Evolutionary conservation across 2,888 invertebrate genomes (phyloP).

Genomic region (Himalopsyche kuldschensis): DNA sequence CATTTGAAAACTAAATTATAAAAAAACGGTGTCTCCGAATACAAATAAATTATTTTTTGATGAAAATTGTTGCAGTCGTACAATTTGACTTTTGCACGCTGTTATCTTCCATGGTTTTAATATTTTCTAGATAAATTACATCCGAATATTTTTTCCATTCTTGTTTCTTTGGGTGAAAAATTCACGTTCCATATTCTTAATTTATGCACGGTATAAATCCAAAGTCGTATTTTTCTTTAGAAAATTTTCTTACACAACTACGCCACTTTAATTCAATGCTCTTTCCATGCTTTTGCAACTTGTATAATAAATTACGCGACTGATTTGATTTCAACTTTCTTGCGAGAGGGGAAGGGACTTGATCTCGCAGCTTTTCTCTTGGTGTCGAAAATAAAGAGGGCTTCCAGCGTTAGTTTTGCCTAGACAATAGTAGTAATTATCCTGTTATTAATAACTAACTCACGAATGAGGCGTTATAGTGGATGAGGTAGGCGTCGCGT

Average conservation of each 20-base stretch:
- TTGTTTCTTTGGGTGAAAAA: not conserved
- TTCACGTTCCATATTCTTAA: not conserved
- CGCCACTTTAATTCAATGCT: not conserved
- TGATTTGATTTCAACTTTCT: not conserved
- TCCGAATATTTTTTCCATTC: no score
- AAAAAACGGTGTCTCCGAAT: no score
- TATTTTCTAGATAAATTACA: no score
- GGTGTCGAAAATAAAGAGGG: not conserved
- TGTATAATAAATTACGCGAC: not conserved
- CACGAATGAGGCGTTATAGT: not conserved
- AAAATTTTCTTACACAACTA: not conserved
- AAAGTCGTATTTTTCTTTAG: not conserved
- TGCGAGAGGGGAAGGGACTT: not conserved
- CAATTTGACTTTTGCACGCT: no score
- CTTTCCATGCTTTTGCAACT: not conserved
- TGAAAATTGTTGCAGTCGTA: no score
- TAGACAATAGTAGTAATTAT: constrained; percentile 17
- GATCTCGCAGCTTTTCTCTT: not conserved
- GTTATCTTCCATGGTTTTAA: no score
- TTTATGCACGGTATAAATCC: not conserved
- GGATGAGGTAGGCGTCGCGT: not conserved
- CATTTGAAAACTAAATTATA: no score
- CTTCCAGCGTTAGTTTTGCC: not conserved
- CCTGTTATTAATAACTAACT: not conserved
- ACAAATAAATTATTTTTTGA: no score